Percentiles rank a stretch among this genome's conserved stretches.
These are phyloP conservation scores for Cyphomyrmex costatus DNA, from an alignment of 1,140 invertebrate species.

Conservation along the genomic window DNA sequence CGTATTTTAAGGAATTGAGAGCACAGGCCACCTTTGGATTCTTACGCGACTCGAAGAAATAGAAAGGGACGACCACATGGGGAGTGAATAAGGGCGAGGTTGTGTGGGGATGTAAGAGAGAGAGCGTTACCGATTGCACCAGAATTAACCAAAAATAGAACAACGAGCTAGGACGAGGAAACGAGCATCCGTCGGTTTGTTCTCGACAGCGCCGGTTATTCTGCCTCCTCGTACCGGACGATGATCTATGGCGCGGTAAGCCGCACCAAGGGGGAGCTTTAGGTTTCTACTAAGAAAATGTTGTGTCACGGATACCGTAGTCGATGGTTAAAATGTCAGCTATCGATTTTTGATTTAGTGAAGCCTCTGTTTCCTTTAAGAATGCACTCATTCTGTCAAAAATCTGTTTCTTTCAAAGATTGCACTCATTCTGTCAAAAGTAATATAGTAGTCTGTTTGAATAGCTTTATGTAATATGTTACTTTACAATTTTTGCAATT, in stretches of 20 bases:
- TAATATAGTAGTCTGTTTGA: not conserved
- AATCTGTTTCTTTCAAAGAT: too few relatives aligned
- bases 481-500: not conserved
- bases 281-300: not conserved
- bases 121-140: conserved; percentile 33
- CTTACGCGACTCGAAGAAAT: not conserved
- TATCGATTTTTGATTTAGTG: conserved; percentile 31
- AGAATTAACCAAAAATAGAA: conserved; percentile 51
- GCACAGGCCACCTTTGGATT: not conserved
- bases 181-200: conserved; percentile 14
- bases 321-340: conserved; percentile 35
- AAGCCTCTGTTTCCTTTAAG: not conserved
- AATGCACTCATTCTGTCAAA: not conserved
- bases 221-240: conserved; percentile 11
- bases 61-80: conserved; percentile 5
- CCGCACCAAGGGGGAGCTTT: conserved; percentile 36
- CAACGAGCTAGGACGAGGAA: conserved; percentile 23
- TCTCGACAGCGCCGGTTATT: conserved; percentile 38
- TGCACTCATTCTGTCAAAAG: not conserved
- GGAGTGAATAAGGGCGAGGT: not conserved
- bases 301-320: conserved; percentile 5
- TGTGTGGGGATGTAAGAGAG: not conserved
- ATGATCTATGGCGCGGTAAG: conserved; percentile 45
- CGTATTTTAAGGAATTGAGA: conserved; percentile 71
- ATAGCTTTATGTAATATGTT: not conserved